Evolutionary conservation across 2,113 vertebrate genomes (phyloP), one percentile per base, ranked within the genome.

Genomic region (Octodon degus): DNA sequence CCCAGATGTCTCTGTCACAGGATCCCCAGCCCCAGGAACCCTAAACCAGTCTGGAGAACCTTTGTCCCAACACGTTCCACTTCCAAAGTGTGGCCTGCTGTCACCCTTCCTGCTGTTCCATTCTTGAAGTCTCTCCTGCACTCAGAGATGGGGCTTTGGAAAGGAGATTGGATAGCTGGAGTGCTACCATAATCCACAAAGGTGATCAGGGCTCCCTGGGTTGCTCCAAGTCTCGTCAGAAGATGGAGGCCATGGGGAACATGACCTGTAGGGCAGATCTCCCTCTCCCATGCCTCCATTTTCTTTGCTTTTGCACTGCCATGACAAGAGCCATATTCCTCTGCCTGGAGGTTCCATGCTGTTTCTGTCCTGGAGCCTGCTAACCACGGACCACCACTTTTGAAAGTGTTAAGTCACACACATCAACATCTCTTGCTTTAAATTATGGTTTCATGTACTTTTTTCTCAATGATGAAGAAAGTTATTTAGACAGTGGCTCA

Each of bases 211-310:
- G 7, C 17, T 72, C 19, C 22, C 7, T 20, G n/a, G 20, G 19
- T 8, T 37, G n/a, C 37, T 22, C 9, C n/a, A 37, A 72, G 70
- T 22, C 8, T 8, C 0, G 19, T 37, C 7, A 20, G 70, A 22
- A 37, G 70, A 37, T 1, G n/a, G 7, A 0, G 19, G 68, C 19
- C 7, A 8, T 16, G 0, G 17, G 34, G 68, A 2, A 7, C 0
- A 3, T 37, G n/a, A 8, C 8, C 17, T 3, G 2, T 32, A 37
- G n/a, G 17, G 19, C n/a, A 37, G 68, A 8, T n/a, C 16, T 37
- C 68, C 30, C 67, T 68, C 67, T 55, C 55, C 14, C 2, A 2
- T 34, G 32, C 32, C 22, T 37, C 16, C 7, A 0, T 72, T 72
- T 34, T 37, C 68, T 72, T 7, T 72, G 68, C 68, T 72, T 72